phyloP scores from a whole-genome alignment of 1,140 invertebrate genomes.

The Magallana ariakensis region DNA sequence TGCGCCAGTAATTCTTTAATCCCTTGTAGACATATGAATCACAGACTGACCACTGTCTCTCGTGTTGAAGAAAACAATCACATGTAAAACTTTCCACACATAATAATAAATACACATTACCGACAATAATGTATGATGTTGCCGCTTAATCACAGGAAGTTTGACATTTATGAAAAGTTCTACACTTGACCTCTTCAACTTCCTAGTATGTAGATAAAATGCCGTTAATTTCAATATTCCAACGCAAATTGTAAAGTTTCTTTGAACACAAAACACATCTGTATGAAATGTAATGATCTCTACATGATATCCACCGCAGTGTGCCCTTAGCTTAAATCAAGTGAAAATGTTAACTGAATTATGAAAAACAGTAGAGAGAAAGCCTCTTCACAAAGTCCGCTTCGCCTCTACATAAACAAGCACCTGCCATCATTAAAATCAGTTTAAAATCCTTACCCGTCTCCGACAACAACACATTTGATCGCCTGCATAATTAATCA shows the following conservation, averaged over 20 bases:
- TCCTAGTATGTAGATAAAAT: neutral
- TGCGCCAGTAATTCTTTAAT: conserved; percentile 34
- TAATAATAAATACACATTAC: neutral
- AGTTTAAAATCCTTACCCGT: conserved; percentile 54
- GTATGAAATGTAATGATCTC: neutral
- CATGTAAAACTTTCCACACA: neutral
- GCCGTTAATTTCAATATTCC: neutral
- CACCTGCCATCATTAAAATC: conserved; percentile 21
- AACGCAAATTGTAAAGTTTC: neutral
- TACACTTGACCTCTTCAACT: conserved; percentile 21
- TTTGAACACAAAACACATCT: neutral
- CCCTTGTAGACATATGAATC: conserved; percentile 26
- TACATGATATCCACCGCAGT: neutral
- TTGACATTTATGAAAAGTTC: conserved; percentile 19
- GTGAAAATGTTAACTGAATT: neutral
- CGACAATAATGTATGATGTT: neutral
- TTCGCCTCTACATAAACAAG: neutral
- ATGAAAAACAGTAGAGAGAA: neutral
- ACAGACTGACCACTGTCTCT: conserved; percentile 24
- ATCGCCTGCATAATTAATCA: conserved; percentile 56
- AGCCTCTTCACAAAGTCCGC: conserved; percentile 4
- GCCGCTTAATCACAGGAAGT: conserved; percentile 35
- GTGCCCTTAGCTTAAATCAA: neutral
- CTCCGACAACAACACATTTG: conserved; percentile 60
- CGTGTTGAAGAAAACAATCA: neutral